Conservation (phyloP, 2,888 invertebrate species). For the Cheilosia soror region DNA sequence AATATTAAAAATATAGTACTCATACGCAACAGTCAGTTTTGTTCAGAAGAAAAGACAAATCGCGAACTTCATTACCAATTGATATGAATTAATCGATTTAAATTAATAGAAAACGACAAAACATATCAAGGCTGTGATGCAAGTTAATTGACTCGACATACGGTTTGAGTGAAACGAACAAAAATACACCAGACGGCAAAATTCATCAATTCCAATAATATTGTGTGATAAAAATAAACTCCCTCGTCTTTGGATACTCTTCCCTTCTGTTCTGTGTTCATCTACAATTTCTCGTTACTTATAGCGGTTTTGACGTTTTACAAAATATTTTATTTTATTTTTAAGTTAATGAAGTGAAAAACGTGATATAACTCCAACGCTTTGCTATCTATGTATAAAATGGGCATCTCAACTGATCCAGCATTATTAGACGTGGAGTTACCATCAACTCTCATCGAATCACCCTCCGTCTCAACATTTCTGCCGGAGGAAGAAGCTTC, state of each 20-base stretch:
- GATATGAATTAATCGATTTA: conserved; percentile 36
- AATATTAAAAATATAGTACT: neutral
- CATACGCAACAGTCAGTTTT: conserved; percentile 61
- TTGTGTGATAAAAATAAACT: conserved; percentile 58
- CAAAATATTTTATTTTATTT: neutral
- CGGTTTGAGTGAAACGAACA: conserved; percentile 25
- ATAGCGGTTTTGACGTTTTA: neutral
- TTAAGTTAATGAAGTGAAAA: conserved; percentile 24
- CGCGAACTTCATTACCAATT: conserved; percentile 19
- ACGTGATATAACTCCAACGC: neutral
- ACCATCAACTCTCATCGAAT: conserved; percentile 80
- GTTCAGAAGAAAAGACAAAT: neutral
- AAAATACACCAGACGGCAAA: neutral
- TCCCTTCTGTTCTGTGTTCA: conserved; percentile 5
- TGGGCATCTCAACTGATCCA: conserved; percentile 82
- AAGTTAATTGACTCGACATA: conserved; percentile 46
- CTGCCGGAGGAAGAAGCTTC: conserved; percentile 87
- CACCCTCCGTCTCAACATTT: conserved; percentile 82
- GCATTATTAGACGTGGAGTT: conserved; percentile 81
- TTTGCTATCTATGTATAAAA: conserved; percentile 76
- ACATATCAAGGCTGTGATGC: conserved; percentile 40
- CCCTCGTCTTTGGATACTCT: conserved; percentile 10
- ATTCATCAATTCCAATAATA: conserved; percentile 11
- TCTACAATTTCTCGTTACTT: conserved; percentile 8
- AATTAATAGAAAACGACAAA: conserved; percentile 24